Base-by-base conservation (phyloP, 2,113 vertebrate species). In the Syrrhaptes paradoxus region DNA sequence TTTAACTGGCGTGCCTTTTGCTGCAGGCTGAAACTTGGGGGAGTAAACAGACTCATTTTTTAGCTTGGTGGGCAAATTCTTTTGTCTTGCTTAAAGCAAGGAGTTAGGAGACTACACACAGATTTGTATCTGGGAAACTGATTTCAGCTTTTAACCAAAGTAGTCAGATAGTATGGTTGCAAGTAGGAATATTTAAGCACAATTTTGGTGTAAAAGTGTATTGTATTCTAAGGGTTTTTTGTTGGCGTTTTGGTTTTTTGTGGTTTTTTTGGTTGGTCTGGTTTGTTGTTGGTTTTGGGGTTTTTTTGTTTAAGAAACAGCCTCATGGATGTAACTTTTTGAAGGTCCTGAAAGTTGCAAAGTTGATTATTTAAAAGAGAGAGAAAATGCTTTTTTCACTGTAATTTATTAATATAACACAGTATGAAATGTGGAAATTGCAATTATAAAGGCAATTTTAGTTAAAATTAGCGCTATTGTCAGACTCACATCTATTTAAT, bases 381-480 rank as follows among this genome's bases (percentile, higher is more conserved):
- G 14, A 88, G 43, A 41, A 82, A 66, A 59, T 34, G 34, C 5
- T 31, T 67, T 66, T 89, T 85, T 9, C 20, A 8, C 19, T 28
- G 20, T 54, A 26, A 52, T 88, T 89, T 89, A 61, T 87, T 58
- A n/a, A 32, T 52, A 41, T 9, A 13, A 73, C 48, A 57, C 7
- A 24, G 8, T 59, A 34, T 41, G 67, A 95, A 66, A 84, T 51
- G 31, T 84, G 38, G 65, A 79, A 66, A 84, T 83, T 11, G 28
- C 62, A 73, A 90, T 93, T 77, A 59, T 55, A 90, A 88, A 92
- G 68, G 80, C 86, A 8, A 90, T 57, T 91, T 90, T 81, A 88
- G 76, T 91, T 95, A 78, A 70, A 84, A 74, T 31, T 80, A 80
- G 34, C 0, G 0, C 22, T 74, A 15, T 81, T 63, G 87, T 84